These are phyloP conservation scores for Eurypyga helias DNA, from an alignment of 2,113 vertebrate species.

Conservation along the genomic window DNA sequence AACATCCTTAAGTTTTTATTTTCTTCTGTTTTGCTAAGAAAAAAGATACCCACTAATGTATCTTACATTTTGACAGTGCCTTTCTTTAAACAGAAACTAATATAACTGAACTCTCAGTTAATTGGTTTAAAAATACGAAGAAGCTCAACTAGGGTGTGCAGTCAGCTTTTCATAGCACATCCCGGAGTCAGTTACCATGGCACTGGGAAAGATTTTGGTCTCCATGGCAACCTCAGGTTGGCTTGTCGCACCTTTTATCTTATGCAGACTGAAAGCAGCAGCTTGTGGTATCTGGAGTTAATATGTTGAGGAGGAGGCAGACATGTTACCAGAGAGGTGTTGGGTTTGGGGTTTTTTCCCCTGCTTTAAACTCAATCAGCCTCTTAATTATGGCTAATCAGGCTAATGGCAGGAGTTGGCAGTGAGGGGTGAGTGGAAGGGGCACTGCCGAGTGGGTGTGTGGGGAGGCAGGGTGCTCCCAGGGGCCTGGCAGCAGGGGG, in stretches of 20 bases:
- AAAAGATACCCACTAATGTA: not conserved
- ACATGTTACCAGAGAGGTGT: not conserved
- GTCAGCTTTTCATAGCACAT: slow-evolving; percentile 72
- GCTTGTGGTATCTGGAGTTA: slow-evolving; percentile 46
- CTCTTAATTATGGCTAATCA: not conserved
- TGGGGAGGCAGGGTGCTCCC: not conserved
- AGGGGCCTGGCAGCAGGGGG: not conserved
- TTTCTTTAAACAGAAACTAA: slow-evolving; percentile 53
- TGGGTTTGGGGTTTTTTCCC: not conserved
- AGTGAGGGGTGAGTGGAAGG: not conserved
- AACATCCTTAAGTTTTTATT: not conserved
- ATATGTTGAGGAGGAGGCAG: not conserved
- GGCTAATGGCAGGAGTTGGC: not conserved
- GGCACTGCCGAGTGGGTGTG: rapidly evolving
- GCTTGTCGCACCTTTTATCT: slow-evolving; percentile 67
- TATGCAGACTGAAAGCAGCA: slow-evolving; percentile 28
- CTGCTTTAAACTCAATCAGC: not conserved
- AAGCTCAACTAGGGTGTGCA: slow-evolving; percentile 66
- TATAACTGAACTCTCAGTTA: slow-evolving; percentile 59
- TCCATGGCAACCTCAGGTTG: slow-evolving; percentile 84
- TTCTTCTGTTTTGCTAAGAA: not conserved
- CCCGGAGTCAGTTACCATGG: slow-evolving; percentile 86
- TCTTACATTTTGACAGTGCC: not conserved
- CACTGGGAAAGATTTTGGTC: slow-evolving; percentile 79
- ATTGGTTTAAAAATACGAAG: slow-evolving; percentile 80